phyloP scores from a whole-genome alignment of 2,888 invertebrate genomes.

The Thysanoteuthis rhombus region DNA sequence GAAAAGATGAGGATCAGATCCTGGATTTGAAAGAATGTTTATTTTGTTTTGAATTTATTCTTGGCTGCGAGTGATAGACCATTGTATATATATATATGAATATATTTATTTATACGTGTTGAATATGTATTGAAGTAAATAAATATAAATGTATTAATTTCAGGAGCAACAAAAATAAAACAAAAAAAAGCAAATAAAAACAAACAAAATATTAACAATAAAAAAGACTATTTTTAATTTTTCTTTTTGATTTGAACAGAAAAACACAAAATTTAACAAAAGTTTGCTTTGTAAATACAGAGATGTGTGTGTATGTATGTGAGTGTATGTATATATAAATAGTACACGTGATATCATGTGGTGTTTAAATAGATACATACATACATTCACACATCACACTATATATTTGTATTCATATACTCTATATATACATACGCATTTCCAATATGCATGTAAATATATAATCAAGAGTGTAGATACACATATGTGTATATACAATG shows the following conservation, averaged over 20 bases:
- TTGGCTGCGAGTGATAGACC: no score
- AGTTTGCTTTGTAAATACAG: not conserved
- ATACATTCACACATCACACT: no score
- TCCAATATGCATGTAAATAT: no score
- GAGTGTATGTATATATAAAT: not conserved
- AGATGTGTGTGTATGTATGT: not conserved
- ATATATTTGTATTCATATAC: not conserved
- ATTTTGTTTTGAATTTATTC: no score
- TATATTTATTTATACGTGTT: no score
- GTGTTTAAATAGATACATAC: not conserved
- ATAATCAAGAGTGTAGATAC: not conserved
- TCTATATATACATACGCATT: not conserved
- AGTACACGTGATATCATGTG: not conserved
- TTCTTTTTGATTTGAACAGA: not conserved
- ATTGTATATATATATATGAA: no score
- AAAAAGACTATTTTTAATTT: conserved; percentile 12
- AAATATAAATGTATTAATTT: not conserved
- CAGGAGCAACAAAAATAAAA: not conserved
- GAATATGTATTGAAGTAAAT: not conserved
- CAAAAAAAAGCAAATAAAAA: not conserved
- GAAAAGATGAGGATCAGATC: not conserved
- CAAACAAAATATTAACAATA: conserved; percentile 1
- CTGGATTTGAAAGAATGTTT: not conserved
- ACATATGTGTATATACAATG: not conserved
- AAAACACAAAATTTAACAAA: not conserved